Evolutionary conservation across 1,140 invertebrate genomes (phyloP).

Genomic region (Limonius californicus): DNA sequence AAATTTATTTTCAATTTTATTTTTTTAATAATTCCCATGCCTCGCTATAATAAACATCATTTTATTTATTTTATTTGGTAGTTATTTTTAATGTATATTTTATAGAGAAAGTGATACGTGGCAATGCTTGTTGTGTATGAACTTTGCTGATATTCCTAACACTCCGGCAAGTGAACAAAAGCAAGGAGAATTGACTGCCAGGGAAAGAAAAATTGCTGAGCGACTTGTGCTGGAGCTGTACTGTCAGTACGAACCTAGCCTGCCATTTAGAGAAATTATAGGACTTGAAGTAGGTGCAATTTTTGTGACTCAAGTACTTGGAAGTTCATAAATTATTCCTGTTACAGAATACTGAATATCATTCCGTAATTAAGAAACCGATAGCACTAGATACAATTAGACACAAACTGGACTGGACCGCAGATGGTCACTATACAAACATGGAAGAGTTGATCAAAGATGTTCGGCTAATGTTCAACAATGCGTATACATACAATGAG

Average conservation of each 20-base stretch:
- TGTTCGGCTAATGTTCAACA: conserved; percentile 81
- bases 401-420: conserved; percentile 68
- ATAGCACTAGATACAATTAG: conserved; percentile 82
- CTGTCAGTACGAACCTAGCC: conserved; percentile 82
- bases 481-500: conserved; percentile 79
- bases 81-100: too few species aligned
- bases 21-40: too few species aligned
- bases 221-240: conserved; percentile 83
- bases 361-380: conserved; percentile 70
- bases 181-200: conserved; percentile 52
- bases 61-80: background rate
- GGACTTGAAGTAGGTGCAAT: conserved; percentile 60
- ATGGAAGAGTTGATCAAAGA: conserved; percentile 76
- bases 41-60: too few species aligned
- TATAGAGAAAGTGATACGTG: conserved; percentile 80
- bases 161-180: conserved; percentile 51
- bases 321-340: conserved; percentile 9
- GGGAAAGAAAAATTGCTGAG: conserved; percentile 71
- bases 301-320: background rate
- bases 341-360: conserved; percentile 69
- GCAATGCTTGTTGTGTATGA: conserved; percentile 85
- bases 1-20: too few species aligned
- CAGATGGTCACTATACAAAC: conserved; percentile 68
- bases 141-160: conserved; percentile 64
- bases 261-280: conserved; percentile 82